Evolutionary conservation across 2,888 invertebrate species (phyloP), one percentile per base, ranked within the genome.

Genomic region (Folsomia manolachei): DNA sequence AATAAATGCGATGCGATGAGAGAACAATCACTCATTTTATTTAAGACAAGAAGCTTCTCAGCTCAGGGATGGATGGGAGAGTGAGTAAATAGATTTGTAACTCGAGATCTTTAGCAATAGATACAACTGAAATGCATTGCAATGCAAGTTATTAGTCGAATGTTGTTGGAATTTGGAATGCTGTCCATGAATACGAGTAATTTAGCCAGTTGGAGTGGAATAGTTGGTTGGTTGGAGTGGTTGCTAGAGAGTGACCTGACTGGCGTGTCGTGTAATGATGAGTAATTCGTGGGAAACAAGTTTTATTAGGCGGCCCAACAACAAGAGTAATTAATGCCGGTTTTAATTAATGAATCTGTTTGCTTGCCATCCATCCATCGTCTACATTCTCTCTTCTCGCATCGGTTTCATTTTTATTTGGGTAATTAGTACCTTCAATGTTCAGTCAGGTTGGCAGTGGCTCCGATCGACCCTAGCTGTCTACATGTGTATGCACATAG

Each of bases 211-310:
- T 39, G 39, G 4, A 39, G 39, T 39, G 39, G 39, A 39, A 39
- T 39, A 14, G 14, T 39, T 39, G 39, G 39, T 19, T 14, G 56
- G 18, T 56, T 56, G 56, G 56, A 56, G 25, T n/a, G n/a, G n/a
- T n/a, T n/a, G n/a, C n/a, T n/a, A 64, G 64, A 64, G 18, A 64
- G 27, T 67, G 67, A 60, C 67, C 67, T 60, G 53, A 27, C 53
- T 56, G 39, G 39, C 39, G 39, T 39, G 39, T 56, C n/a, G 4
- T 19, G n/a, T 67, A 24, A 24, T 67, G 63, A 63, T 72, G 53
- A 72, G 69, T 56, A 60, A 69, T 72, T 72, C 68, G 71, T 72
- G 69, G 71, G 68, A 72, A 71, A 68, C 71, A 68, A 72, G 63
- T 67, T 67, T 67, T 56, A 64, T 64, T 26, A 69, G 69, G 27